Conservation (phyloP, 2,113 vertebrate genomes). For the Chloebia gouldiae region DNA sequence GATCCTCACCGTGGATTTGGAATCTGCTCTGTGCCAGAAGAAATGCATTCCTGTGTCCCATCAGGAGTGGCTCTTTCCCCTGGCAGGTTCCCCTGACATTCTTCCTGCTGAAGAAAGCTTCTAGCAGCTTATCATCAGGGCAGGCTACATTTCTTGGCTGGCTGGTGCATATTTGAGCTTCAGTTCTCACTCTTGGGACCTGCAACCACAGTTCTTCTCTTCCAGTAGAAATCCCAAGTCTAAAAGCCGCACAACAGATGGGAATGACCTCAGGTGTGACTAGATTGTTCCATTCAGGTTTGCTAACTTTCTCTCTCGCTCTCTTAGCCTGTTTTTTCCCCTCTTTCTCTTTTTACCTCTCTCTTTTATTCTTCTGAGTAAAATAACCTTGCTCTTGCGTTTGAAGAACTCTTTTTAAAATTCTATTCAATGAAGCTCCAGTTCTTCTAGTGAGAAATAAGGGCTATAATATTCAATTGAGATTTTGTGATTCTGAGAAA, state of each 20-base stretch:
- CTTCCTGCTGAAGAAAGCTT: background rate
- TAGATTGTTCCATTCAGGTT: background rate
- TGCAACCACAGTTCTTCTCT: background rate
- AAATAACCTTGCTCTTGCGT: background rate
- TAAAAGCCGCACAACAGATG: background rate
- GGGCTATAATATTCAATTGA: background rate
- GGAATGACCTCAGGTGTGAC: background rate
- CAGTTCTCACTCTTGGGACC: background rate
- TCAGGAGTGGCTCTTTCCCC: background rate
- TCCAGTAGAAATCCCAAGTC: background rate
- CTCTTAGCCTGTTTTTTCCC: background rate
- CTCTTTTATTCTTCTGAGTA: background rate
- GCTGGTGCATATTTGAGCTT: background rate
- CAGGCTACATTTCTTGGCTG: background rate
- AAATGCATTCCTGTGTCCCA: background rate
- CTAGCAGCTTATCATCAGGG: background rate
- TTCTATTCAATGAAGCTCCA: background rate
- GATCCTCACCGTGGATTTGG: background rate
- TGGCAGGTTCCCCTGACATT: accelerated
- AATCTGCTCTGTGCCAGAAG: background rate
- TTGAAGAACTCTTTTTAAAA: background rate
- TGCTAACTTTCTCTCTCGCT: background rate
- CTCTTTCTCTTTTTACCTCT: accelerated
- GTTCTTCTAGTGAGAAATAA: background rate
- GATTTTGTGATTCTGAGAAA: background rate